Percentiles rank a stretch among this genome's conserved stretches.
Conservation (phyloP, 1,140 invertebrate species). For the Ctenoplectra terminalis region DNA sequence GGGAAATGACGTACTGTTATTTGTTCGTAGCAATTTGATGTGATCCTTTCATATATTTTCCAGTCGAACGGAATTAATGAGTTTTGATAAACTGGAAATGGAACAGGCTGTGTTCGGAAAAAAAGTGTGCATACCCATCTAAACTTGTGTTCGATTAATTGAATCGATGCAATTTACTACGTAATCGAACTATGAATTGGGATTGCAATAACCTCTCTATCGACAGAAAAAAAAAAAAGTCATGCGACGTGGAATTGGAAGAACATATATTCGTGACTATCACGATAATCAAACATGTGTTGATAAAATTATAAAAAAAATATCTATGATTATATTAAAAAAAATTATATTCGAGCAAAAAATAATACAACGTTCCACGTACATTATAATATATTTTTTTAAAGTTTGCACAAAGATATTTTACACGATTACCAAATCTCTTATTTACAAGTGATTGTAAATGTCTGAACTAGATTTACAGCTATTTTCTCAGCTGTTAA, state of each 20-base stretch:
- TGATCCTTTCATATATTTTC: neutral
- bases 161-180: neutral
- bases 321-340: too few species aligned
- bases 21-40: neutral
- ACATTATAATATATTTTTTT: too few species aligned
- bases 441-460: too few species aligned
- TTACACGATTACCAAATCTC: too few species aligned
- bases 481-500: too few species aligned
- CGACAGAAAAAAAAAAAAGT: neutral
- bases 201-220: neutral
- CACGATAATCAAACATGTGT: neutral
- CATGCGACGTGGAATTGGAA: too few species aligned
- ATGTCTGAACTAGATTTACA: too few species aligned
- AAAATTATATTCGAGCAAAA: too few species aligned
- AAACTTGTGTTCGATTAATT: neutral
- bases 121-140: neutral
- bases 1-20: conserved; percentile 11
- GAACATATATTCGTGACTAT: neutral
- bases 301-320: too few species aligned
- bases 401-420: too few species aligned
- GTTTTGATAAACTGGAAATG: conserved; percentile 11
- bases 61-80: neutral
- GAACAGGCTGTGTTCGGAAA: neutral
- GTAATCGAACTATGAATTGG: neutral
- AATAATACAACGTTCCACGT: too few species aligned